Percentiles rank a stretch among this genome's conserved stretches.
Conservation (phyloP, 2,888 invertebrate genomes). For the Parelbella ahira region DNA sequence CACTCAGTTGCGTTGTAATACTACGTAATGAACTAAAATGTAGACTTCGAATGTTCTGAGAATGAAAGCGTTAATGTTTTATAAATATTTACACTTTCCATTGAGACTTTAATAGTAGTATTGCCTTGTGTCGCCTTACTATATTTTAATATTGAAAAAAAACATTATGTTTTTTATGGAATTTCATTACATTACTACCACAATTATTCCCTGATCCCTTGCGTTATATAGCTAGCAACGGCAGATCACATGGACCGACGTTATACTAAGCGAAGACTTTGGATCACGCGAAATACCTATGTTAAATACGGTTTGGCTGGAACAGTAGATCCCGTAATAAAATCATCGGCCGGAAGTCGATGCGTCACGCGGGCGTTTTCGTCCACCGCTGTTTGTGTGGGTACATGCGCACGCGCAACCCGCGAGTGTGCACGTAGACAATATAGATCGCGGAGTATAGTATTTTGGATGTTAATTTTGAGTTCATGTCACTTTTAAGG, state of each 20-base stretch:
- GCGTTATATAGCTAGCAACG: background rate
- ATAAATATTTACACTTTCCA: too few relatives aligned
- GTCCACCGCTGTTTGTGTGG: conserved; percentile 66
- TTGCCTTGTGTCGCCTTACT: too few relatives aligned
- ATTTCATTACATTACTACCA: too few relatives aligned
- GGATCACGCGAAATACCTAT: conserved; percentile 22
- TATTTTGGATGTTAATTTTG: conserved; percentile 39
- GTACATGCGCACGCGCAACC: conserved; percentile 41
- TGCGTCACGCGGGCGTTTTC: conserved; percentile 75
- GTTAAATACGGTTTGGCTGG: conserved; percentile 35
- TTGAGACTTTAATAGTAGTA: too few relatives aligned
- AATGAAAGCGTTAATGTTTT: too few relatives aligned
- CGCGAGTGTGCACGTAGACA: conserved; percentile 42
- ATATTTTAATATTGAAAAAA: too few relatives aligned
- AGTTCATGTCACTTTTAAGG: conserved; percentile 23
- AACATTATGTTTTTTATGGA: too few relatives aligned
- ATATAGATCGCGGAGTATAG: conserved; percentile 39
- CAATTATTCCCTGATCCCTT: too few relatives aligned
- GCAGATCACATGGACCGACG: conserved; percentile 9
- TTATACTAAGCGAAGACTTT: conserved; percentile 15
- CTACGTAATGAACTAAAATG: too few relatives aligned
- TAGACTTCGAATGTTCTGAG: too few relatives aligned
- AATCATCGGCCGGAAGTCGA: conserved; percentile 76
- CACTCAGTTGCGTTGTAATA: too few relatives aligned
- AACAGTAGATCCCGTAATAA: conserved; percentile 72